Base-by-base conservation (phyloP, 2,888 invertebrate species). In the Allophyes oxyacanthae region DNA sequence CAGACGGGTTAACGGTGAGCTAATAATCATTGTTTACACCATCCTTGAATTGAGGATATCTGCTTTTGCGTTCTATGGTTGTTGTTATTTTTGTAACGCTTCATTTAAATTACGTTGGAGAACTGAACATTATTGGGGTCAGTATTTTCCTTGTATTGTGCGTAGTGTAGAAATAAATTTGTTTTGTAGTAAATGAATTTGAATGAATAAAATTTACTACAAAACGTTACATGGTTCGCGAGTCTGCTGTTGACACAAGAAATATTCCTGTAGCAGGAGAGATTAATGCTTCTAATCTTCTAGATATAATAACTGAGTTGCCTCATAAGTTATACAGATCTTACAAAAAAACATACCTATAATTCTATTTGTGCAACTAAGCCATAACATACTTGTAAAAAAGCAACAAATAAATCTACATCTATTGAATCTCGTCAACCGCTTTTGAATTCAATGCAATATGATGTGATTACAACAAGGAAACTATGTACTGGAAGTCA, bases 11-110 rank as follows among this genome's bases (percentile, higher is more conserved):
- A 50, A 44, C 51, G 46, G 38, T 67, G 75, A 76, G 59, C 53
- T 76, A 70, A n/a, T n/a, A n/a, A 77, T 70, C 71, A 58, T 53
- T 71, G 55, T 71, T 67, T 60, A 64, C 57, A 46, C 54, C 53
- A 74, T 76, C 74, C 74, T 74, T 74, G 59, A 70, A 51, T 59
- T 64, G 49, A 62, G 56, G 41, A 66, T 64, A 73, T 62, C 46
- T 63, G 14, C 14, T 57, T 51, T 42, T 61, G 68, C 53, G 68
- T 30, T 68, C 53, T 41, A 56, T 13, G 33, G 43, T 32, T 53
- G 15, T 34, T 70, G 40, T 56, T 71, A 67, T 67, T 67, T 67
- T 37, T 48, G 45, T 50, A 50, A 49, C n/a, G 51, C 1, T 33
- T 14, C 15, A 15, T 20, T 30, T 46, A 46, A 65, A 34, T 43